These are phyloP conservation scores for Sesamia inferens DNA, from an alignment of 2,888 invertebrate species.

Conservation along the genomic window DNA sequence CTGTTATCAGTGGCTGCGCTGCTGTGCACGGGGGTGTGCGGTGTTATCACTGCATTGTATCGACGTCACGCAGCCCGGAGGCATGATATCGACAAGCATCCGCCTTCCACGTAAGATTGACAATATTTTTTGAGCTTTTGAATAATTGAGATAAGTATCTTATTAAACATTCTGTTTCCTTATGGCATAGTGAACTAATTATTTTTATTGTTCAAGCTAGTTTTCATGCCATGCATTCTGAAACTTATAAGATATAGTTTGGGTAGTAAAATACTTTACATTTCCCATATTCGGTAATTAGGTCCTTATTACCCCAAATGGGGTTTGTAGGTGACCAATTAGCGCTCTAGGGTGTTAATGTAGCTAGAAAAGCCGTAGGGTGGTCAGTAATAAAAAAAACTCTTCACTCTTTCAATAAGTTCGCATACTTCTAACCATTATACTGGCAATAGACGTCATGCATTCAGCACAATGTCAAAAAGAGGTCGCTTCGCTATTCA, in stretches of 20 bases:
- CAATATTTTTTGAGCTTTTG: neutral
- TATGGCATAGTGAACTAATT: neutral
- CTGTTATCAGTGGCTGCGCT: constrained; percentile 93
- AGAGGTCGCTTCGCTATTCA: too few species aligned
- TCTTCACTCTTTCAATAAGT: too few species aligned
- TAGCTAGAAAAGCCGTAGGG: too few species aligned
- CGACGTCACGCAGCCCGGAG: constrained; percentile 90
- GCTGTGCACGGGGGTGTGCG: constrained; percentile 93
- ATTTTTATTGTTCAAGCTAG: neutral
- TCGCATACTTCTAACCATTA: too few species aligned
- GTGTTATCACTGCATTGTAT: constrained; percentile 93
- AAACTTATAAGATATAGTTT: neutral
- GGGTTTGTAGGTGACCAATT: too few species aligned
- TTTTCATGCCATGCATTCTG: neutral
- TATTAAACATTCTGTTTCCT: neutral
- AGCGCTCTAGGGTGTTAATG: too few species aligned
- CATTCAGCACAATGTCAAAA: too few species aligned
- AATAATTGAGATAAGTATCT: neutral
- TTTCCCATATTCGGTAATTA: too few species aligned
- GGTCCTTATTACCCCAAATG: too few species aligned
- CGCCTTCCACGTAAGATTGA: constrained; percentile 76
- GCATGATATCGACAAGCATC: constrained; percentile 77
- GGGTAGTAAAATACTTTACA: too few species aligned
- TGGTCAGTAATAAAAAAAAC: too few species aligned
- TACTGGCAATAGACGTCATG: too few species aligned